Percentiles rank a stretch among this genome's conserved stretches.
phyloP scores from a whole-genome alignment of 2,888 invertebrate species.

The Chrysopilus asiliformis region DNA sequence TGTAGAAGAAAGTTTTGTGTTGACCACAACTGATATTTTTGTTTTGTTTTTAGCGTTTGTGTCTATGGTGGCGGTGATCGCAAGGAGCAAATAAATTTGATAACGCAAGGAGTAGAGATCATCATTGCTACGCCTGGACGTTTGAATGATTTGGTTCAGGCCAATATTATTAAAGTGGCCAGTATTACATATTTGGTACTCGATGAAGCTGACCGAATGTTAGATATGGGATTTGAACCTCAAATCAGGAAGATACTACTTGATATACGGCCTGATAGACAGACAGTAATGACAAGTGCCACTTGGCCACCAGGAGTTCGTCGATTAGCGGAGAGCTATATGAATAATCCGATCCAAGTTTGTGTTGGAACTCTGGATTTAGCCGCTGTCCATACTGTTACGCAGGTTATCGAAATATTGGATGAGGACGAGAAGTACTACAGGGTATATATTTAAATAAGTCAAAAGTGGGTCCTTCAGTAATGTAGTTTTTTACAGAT shows the following conservation, averaged over 20 bases:
- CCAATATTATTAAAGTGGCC: constrained; percentile 56
- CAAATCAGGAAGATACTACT: constrained; percentile 73
- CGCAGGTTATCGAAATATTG: constrained; percentile 63
- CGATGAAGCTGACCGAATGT: constrained; percentile 85
- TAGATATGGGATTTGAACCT: constrained; percentile 78
- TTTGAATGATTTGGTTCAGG: constrained; percentile 74
- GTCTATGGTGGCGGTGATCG: constrained; percentile 84
- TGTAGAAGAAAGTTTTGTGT: no score
- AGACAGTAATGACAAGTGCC: constrained; percentile 95
- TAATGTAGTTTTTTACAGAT: constrained; percentile 41
- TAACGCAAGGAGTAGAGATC: constrained; percentile 77
- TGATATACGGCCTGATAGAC: constrained; percentile 73
- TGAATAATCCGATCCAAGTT: constrained; percentile 81
- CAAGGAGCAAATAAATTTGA: constrained; percentile 58
- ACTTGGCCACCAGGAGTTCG: constrained; percentile 89
- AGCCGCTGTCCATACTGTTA: constrained; percentile 78
- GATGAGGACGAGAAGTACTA: constrained; percentile 55
- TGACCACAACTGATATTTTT: neutral
- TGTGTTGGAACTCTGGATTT: constrained; percentile 80
- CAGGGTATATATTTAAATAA: constrained; percentile 34
- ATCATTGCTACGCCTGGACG: constrained; percentile 92
- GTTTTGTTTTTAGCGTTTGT: constrained; percentile 48
- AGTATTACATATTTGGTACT: constrained; percentile 78
- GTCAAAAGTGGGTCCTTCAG: no score
- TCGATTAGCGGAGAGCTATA: constrained; percentile 70